These are phyloP conservation scores for Macroglossus sobrinus DNA, from an alignment of 2,113 vertebrate genomes.

Conservation along the genomic window DNA sequence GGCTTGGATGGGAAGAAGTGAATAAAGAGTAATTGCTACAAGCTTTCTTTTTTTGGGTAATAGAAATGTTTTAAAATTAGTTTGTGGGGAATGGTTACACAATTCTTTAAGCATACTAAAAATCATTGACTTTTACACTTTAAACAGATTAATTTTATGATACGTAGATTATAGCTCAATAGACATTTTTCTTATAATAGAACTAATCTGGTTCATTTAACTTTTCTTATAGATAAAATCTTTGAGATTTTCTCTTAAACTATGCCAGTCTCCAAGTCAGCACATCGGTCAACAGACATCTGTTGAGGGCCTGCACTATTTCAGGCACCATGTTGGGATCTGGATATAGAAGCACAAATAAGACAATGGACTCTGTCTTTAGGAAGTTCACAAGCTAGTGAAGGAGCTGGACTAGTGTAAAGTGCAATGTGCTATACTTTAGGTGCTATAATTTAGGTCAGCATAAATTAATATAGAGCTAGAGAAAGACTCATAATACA, in stretches of 20 bases:
- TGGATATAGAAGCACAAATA: background rate
- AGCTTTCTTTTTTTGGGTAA: background rate
- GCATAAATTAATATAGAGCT: background rate
- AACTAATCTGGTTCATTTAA: background rate
- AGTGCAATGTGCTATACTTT: background rate
- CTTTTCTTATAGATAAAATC: background rate
- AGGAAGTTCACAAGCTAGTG: background rate
- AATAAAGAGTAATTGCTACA: background rate
- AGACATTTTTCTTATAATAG: background rate
- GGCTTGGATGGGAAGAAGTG: background rate
- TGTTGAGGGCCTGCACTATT: background rate
- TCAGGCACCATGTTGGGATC: background rate
- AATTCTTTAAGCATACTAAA: background rate
- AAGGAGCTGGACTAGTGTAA: background rate
- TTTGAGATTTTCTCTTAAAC: background rate
- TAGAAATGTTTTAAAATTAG: constrained; percentile 8
- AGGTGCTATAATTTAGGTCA: background rate
- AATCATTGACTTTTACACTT: background rate
- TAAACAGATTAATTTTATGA: background rate
- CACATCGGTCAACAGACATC: background rate
- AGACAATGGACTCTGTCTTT: background rate
- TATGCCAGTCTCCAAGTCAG: background rate
- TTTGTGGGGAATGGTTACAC: background rate
- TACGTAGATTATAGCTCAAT: background rate
- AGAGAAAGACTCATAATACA: background rate